Base-by-base conservation (phyloP, 2,888 invertebrate genomes). In the Chloromyia formosa region DNA sequence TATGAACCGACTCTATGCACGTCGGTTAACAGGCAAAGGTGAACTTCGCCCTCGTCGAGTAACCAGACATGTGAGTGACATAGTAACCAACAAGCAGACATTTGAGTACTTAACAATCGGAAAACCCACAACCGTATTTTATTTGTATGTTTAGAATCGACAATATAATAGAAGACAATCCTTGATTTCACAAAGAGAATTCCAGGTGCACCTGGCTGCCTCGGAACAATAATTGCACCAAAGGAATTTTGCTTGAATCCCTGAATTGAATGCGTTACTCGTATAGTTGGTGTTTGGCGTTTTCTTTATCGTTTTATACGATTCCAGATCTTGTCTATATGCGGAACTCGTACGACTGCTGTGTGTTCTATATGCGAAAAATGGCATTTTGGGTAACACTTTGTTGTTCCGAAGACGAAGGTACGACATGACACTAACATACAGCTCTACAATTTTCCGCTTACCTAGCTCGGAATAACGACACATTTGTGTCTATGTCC, bases 391-490 rank as follows among this genome's bases (percentile, higher is more conserved):
- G 49, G 49, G 10, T 49, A 49, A 49, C 2, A 35, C 27, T 35
- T 35, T 35, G 27, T 35, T 35, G 27, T 49, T 49, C 23, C 2
- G 22, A 23, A 22, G 2, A 56, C 22, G 18, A 16, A 1, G 60
- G 60, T 10, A 7, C 23, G 27, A 35, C 22, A 60, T n/a, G n/a
- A n/a, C n/a, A n/a, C n/a, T n/a, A n/a, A n/a, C n/a, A n/a, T n/a
- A n/a, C 23, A 60, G 4, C 60, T 60, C 22, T 22, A 23, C 60
- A 60, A 60, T 60, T 60, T 60, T 60, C 22, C 60, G 27, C 60
- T 60, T 23, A 60, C 60, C 60, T 60, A 22, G 60, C 23, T 22
- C 60, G 22, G 22, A 60, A 60, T 60, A 60, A 60, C 60, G 60
- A 60, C 22, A 60, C 60, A 60, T 60, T 60, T 22, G 2, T 4